These are phyloP conservation scores for Phaedon cochleariae DNA, from an alignment of 2,888 invertebrate species.

Conservation along the genomic window DNA sequence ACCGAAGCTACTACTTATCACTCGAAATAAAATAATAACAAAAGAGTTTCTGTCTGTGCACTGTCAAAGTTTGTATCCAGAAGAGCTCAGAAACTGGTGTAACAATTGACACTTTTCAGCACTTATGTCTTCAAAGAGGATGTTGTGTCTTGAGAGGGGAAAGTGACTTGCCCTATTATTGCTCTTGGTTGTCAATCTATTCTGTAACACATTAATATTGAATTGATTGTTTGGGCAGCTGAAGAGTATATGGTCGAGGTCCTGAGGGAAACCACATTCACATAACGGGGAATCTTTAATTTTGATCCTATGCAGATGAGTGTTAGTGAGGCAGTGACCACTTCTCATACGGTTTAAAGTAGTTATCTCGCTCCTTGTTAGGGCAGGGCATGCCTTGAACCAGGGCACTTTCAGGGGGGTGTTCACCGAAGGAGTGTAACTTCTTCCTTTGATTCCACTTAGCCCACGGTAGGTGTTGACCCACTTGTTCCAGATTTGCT, in stretches of 20 bases:
- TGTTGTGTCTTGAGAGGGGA: too few relatives aligned
- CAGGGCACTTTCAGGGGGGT: slow-evolving; percentile 1
- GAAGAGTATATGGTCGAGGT: not conserved
- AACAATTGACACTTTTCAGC: too few relatives aligned
- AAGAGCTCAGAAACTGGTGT: too few relatives aligned
- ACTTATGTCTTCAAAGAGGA: too few relatives aligned
- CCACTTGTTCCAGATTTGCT: not conserved
- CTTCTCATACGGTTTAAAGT: not conserved
- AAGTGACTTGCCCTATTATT: too few relatives aligned
- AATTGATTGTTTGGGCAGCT: too few relatives aligned
- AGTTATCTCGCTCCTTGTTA: not conserved
- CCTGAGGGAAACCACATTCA: not conserved
- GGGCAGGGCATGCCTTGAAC: not conserved
- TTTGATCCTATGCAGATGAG: not conserved
- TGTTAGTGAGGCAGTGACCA: not conserved
- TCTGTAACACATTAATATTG: too few relatives aligned
- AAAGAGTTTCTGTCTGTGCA: too few relatives aligned
- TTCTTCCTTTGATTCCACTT: not conserved
- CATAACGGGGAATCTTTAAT: not conserved
- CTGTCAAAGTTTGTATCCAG: too few relatives aligned
- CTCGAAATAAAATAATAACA: too few relatives aligned
- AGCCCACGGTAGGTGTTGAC: not conserved
- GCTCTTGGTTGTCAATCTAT: too few relatives aligned
- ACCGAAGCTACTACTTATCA: too few relatives aligned
- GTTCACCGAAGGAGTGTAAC: not conserved